A percentile compares a stretch with the other conserved stretches of the same genome.
These are phyloP conservation scores for Ophioninae sp. DNA, from an alignment of 2,888 invertebrate species.

Conservation along the genomic window DNA sequence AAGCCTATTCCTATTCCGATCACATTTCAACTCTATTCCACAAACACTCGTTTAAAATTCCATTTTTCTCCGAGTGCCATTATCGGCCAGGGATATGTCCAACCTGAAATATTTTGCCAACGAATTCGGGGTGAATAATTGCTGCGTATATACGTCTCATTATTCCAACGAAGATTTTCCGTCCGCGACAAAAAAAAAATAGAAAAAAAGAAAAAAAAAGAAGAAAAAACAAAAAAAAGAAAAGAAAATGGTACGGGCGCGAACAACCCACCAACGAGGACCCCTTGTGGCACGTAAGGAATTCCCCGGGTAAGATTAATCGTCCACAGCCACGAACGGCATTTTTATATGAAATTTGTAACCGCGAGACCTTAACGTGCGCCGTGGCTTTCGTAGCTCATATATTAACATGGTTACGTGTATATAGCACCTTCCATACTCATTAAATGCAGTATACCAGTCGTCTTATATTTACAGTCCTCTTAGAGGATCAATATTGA, in stretches of 20 bases:
- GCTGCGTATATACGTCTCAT: slow-evolving; percentile 3
- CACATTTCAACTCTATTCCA: too few relatives aligned
- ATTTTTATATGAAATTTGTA: slow-evolving; percentile 52
- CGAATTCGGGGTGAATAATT: slow-evolving; percentile 11
- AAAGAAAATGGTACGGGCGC: slow-evolving; percentile 41
- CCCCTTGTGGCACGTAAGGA: slow-evolving; percentile 61
- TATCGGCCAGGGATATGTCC: neutral
- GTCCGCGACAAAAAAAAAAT: slow-evolving; percentile 4
- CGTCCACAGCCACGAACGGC: slow-evolving; percentile 65
- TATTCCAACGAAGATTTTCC: slow-evolving; percentile 43
- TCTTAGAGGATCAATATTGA: neutral
- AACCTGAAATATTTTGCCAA: neutral
- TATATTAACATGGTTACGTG: slow-evolving; percentile 9
- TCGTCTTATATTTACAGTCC: slow-evolving; percentile 10
- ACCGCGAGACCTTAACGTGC: slow-evolving; percentile 28
- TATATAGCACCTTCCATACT: slow-evolving; percentile 11
- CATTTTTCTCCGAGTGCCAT: neutral
- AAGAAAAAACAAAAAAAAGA: neutral
- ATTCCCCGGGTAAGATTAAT: slow-evolving; percentile 70
- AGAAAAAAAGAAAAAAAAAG: neutral
- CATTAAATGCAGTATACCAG: slow-evolving; percentile 1
- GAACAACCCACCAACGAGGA: slow-evolving; percentile 47
- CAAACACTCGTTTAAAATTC: too few relatives aligned
- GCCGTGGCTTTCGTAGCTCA: slow-evolving; percentile 10
- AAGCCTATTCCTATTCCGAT: too few relatives aligned